These are phyloP conservation scores for Ciconia boyciana DNA, from an alignment of 2,113 vertebrate genomes.

Conservation along the genomic window DNA sequence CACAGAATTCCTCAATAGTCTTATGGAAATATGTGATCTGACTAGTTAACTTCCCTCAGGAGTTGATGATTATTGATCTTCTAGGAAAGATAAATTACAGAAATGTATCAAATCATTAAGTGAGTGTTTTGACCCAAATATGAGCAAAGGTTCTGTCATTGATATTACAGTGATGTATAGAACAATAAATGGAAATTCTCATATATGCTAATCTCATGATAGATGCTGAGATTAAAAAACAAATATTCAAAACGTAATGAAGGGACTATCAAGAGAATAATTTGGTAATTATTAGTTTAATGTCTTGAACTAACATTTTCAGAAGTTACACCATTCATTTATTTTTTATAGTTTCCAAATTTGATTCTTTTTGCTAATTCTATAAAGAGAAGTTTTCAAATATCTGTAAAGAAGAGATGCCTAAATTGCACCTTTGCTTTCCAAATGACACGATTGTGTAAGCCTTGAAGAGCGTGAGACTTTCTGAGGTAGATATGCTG, in stretches of 20 bases:
- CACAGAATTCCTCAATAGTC: neutral
- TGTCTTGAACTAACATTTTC: neutral
- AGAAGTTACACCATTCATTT: neutral
- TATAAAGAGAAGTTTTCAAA: neutral
- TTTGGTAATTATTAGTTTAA: neutral
- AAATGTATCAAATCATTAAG: neutral
- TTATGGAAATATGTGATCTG: neutral
- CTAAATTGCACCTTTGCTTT: neutral
- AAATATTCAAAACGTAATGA: neutral
- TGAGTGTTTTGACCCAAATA: neutral
- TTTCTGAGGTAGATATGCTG: neutral
- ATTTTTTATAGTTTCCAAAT: neutral
- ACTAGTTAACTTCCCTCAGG: neutral
- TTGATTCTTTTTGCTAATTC: neutral
- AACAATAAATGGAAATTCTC: neutral
- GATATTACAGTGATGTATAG: neutral
- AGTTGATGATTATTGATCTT: conserved; percentile 12
- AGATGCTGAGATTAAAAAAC: neutral
- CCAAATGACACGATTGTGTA: neutral
- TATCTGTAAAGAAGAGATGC: neutral
- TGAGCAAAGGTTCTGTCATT: neutral
- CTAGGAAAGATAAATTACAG: neutral
- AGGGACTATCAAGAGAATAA: neutral
- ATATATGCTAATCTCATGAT: neutral
- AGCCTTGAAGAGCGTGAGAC: neutral